Conservation (phyloP, 2,888 invertebrate genomes). For the Esperia sulphurella region DNA sequence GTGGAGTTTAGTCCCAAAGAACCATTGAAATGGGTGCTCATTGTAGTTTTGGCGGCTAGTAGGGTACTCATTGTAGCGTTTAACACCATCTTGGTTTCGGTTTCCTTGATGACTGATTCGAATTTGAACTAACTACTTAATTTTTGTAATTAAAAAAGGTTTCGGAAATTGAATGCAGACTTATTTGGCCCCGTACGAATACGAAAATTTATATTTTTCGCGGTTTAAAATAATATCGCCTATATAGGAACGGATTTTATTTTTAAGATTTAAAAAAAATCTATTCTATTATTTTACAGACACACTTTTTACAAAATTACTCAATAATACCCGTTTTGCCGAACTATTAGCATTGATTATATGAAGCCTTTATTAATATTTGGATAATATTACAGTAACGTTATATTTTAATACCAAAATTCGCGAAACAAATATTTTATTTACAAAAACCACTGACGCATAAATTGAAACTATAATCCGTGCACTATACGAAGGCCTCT, state of each 20-base stretch:
- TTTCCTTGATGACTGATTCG: conserved; percentile 17
- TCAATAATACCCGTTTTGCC: conserved; percentile 46
- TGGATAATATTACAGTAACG: not conserved
- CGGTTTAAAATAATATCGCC: conserved; percentile 38
- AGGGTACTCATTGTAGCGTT: conserved; percentile 48
- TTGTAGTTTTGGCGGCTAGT: conserved; percentile 44
- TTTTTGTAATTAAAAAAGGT: conserved; percentile 16
- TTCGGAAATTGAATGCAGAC: conserved; percentile 21
- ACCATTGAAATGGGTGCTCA: conserved; percentile 46
- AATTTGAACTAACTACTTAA: conserved; percentile 33
- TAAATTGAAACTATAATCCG: conserved; percentile 16
- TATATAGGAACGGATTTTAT: conserved; percentile 58
- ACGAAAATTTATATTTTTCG: conserved; percentile 15
- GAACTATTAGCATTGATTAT: conserved; percentile 34
- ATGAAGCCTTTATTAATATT: conserved; percentile 21
- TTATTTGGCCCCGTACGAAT: conserved; percentile 55
- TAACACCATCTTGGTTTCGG: conserved; percentile 51
- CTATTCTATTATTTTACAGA: conserved; percentile 22
- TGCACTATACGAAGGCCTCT: conserved; percentile 24
- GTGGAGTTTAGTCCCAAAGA: conserved; percentile 57
- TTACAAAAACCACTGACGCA: conserved; percentile 8
- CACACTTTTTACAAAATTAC: conserved; percentile 20
- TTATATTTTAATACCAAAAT: conserved; percentile 1
- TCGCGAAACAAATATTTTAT: conserved; percentile 7
- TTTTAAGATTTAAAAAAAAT: conserved; percentile 25